Evolutionary conservation across 2,797 vertebrate genomes (phyloP), one percentile per base, ranked within the genome.

Genomic region (Botia almorhae): DNA sequence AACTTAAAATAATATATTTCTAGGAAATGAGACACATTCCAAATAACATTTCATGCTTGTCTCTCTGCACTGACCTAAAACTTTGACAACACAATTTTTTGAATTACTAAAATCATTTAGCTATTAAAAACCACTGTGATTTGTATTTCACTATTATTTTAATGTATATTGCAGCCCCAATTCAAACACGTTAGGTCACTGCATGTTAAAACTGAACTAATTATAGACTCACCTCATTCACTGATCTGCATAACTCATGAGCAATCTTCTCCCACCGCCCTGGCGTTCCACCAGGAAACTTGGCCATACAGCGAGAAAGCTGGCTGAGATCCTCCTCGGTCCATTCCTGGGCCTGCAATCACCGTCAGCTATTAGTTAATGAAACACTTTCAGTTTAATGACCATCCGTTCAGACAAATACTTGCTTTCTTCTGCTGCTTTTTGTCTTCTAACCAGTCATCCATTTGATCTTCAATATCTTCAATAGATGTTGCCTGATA

Each of bases 181-280:
- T 29, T 29, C 4, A 29, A 29, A 29, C 29, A 29, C 29, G 29
- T 29, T 29, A 29, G 29, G 26, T 33, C 17, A 29, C 5, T 33
- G 60, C 8, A 63, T 63, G 12, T 16, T 14, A 14, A 14, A 33
- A 60, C 21, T 60, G 29, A 29, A 16, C 39, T 43, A 43, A 48
- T 53, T 56, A 26, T 8, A 72, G 12, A 95, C 96, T 95, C 90
- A 99, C 98, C 75, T 98, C 96, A 86, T 93, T 88, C 87, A 99
- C 96, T 0, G 97, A 96, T 92, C 97, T 95, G 87, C 96, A 95
- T 89, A 99, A 92, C 87, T 99, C 98, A 0, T 98, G 96, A 85
- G 97, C 97, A 86, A 99, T 99, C 94, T 98, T 99, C 87, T 99
- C 98, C 98, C 98, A 99, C 89, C 98, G 96, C 87, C 98, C 97